A percentile compares a stretch with the other conserved stretches of the same genome.
These are phyloP conservation scores for Tortricodes alternella DNA, from an alignment of 2,888 invertebrate genomes.

Conservation along the genomic window DNA sequence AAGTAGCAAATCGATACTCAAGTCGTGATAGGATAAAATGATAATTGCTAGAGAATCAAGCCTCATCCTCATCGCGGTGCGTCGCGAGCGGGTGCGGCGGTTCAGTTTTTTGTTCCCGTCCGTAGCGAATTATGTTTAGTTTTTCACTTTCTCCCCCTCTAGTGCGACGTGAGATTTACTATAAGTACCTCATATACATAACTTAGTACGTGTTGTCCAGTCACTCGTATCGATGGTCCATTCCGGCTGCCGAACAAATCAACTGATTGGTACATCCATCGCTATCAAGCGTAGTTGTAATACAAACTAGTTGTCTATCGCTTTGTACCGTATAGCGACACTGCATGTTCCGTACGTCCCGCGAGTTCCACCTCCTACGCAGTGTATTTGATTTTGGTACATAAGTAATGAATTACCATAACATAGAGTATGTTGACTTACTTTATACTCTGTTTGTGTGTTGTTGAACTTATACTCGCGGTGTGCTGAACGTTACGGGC, in stretches of 20 bases:
- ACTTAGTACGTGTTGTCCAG: constrained; percentile 31
- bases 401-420: constrained; percentile 69
- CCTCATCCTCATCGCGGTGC: background rate
- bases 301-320: constrained; percentile 57
- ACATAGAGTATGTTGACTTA: constrained; percentile 63
- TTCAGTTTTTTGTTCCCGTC: constrained; percentile 76
- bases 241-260: constrained; percentile 68
- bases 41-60: constrained; percentile 30
- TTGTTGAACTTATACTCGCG: constrained; percentile 36
- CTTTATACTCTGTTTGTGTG: constrained; percentile 32
- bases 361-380: constrained; percentile 59
- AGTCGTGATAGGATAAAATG: background rate
- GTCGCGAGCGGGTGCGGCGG: constrained; percentile 57
- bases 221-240: constrained; percentile 48
- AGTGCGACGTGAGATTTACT: constrained; percentile 41
- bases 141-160: constrained; percentile 43
- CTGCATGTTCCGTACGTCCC: constrained; percentile 63
- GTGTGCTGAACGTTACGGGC: constrained; percentile 44
- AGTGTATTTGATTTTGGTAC: constrained; percentile 59
- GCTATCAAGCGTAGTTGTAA: constrained; percentile 59
- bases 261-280: constrained; percentile 51
- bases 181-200: constrained; percentile 40
- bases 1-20: constrained; percentile 21
- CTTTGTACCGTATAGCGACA: constrained; percentile 63
- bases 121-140: constrained; percentile 66